Evolutionary conservation across 2,113 vertebrate species (phyloP).

Genomic region (Notothenia coriiceps): DNA sequence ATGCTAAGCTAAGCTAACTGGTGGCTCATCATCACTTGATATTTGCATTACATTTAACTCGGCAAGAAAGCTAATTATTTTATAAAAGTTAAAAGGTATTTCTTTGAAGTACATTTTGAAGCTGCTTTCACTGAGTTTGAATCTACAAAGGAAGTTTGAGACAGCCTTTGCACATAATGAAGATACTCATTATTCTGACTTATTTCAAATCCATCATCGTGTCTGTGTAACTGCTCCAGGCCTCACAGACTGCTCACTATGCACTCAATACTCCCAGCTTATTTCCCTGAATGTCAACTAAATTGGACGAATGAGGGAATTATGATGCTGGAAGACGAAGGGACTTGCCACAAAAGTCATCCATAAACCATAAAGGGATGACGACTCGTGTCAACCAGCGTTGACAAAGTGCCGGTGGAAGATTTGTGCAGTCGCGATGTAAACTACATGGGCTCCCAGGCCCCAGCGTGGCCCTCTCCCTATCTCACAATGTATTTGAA

Average conservation of each 20-base stretch:
- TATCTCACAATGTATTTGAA: slow-evolving; percentile 48
- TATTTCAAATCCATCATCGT: slow-evolving; percentile 54
- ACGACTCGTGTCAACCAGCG: slow-evolving; percentile 32
- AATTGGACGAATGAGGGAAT: slow-evolving; percentile 70
- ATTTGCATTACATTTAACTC: rapidly evolving
- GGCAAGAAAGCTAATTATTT: neutral
- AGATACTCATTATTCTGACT: slow-evolving; percentile 40
- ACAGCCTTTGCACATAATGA: slow-evolving; percentile 38
- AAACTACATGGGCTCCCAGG: slow-evolving; percentile 18
- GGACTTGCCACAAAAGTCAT: slow-evolving; percentile 37
- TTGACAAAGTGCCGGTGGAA: slow-evolving; percentile 14
- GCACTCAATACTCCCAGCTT: slow-evolving; percentile 81
- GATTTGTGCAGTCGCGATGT: slow-evolving; percentile 51
- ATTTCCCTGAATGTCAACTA: slow-evolving; percentile 88
- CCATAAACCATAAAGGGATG: slow-evolving; percentile 34
- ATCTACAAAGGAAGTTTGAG: slow-evolving; percentile 36
- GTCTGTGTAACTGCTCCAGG: slow-evolving; percentile 47
- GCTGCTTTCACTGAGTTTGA: slow-evolving; percentile 36
- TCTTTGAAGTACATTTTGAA: slow-evolving; percentile 7
- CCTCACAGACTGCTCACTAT: slow-evolving; percentile 82
- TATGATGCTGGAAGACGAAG: slow-evolving; percentile 20
- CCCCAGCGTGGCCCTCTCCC: neutral
- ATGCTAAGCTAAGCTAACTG: slow-evolving; percentile 8
- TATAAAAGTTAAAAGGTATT: slow-evolving; percentile 7
- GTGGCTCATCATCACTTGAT: neutral